phyloP scores from a whole-genome alignment of 2,113 vertebrate species.

The Rissa tridactyla region DNA sequence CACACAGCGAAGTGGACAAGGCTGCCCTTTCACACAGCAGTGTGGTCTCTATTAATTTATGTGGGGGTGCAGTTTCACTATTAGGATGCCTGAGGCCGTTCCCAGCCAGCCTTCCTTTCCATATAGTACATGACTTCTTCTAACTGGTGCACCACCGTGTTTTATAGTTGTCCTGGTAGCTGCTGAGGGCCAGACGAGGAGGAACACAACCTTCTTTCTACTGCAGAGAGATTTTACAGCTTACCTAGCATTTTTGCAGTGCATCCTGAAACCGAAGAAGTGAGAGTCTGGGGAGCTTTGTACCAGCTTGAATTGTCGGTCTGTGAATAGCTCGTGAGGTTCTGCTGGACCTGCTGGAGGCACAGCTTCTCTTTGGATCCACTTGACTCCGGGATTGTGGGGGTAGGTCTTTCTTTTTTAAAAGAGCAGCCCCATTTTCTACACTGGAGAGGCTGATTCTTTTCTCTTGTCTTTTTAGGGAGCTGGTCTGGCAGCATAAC shows the following conservation, averaged over 20 bases:
- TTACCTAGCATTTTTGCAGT: neutral
- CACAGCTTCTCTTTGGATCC: neutral
- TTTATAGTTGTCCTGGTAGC: neutral
- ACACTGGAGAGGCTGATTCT: rapidly evolving
- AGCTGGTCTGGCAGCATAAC: neutral
- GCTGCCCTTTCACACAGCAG: neutral
- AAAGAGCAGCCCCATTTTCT: neutral
- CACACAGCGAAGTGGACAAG: neutral
- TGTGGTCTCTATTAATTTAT: neutral
- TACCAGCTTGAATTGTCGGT: neutral
- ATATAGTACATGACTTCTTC: rapidly evolving
- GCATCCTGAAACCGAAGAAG: neutral
- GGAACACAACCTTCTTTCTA: neutral
- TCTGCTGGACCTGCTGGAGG: neutral
- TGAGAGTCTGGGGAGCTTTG: neutral
- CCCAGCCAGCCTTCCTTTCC: neutral
- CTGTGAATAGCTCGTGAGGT: neutral
- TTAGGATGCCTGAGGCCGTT: neutral
- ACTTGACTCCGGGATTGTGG: neutral
- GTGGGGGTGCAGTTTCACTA: neutral
- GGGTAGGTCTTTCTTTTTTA: neutral
- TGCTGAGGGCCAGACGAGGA: neutral
- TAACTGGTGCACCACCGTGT: neutral
- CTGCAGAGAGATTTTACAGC: neutral
- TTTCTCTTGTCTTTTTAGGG: neutral